Base-by-base conservation (phyloP, 2,797 vertebrate genomes). In the Morus bassanus region DNA sequence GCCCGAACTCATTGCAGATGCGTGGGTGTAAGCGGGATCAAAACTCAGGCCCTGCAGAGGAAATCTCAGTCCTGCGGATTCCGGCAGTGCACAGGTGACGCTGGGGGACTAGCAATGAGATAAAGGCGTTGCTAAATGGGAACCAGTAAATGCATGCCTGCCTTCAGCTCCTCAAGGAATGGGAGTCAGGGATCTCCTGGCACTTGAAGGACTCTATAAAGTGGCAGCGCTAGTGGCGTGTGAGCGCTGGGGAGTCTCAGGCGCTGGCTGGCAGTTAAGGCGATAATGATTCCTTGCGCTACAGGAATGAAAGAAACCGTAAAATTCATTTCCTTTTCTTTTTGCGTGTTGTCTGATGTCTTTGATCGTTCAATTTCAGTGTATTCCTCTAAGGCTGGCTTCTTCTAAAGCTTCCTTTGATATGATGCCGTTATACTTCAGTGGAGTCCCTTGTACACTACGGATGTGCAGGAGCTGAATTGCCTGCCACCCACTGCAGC, bases 351-450 rank as follows among this genome's bases (percentile, higher is more conserved):
- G 73, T 79, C 60, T 30, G 25, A 59, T 90, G 43, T 25, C 79
- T 95, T 94, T 89, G 72, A 65, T 50, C 53, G 10, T 46, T 67
- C 17, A 1, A 21, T 72, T 74, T 56, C 50, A 13, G 53, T 3
- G 16, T 54, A 11, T 94, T 35, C 41, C 87, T 63, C 22, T 23
- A 53, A 72, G 46, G 4, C 39, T 94, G 92, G 69, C 43, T 39
- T 13, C n/a, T 93, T 91, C 46, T 11, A 50, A 68, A 92, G 22
- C 37, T 59, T 3, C 56, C 33, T 95, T 88, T 91, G 61, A 83
- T 53, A 54, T 5, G 56, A 57, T n/a, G n/a, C 54, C 54, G 7
- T 72, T 81, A 48, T 11, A 24, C 67, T 91, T 61, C 39, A 45
- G 11, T 41, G 45, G 82, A 70, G 64, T 74, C 28, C 56, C 57